phyloP scores from a whole-genome alignment of 2,888 invertebrate species.

The Lepidochrysops patricia region DNA sequence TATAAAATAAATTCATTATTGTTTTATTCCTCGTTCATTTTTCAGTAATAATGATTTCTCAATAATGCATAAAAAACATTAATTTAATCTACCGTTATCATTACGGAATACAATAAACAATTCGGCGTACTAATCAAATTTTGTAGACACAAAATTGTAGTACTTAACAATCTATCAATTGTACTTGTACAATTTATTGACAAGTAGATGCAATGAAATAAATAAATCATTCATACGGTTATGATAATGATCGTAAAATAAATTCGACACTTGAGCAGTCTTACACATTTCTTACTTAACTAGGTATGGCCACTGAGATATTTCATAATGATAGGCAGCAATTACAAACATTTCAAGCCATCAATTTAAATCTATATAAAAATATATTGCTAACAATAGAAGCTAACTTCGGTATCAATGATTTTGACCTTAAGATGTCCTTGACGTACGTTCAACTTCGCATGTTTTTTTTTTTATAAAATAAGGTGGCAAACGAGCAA shows the following conservation, averaged over 20 bases:
- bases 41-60: too few species aligned
- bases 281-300: background rate
- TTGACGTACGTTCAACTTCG: background rate
- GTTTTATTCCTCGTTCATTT: too few species aligned
- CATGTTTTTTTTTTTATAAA: too few species aligned
- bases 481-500: too few species aligned
- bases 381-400: background rate
- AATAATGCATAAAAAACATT: background rate
- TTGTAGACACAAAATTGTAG: conserved; percentile 7
- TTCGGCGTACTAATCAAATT: background rate
- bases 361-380: background rate
- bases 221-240: background rate
- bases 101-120: background rate
- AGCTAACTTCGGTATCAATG: background rate
- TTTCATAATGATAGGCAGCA: background rate
- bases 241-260: conserved; percentile 7
- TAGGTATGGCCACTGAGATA: conserved; percentile 4
- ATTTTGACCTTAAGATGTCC: background rate
- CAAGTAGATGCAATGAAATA: background rate
- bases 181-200: background rate
- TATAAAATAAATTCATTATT: background rate
- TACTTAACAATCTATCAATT: background rate
- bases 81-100: background rate
- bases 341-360: background rate
- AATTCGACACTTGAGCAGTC: conserved; percentile 7